phyloP scores from a whole-genome alignment of 2,113 vertebrate genomes.

The Motacilla tschutschensis region DNA sequence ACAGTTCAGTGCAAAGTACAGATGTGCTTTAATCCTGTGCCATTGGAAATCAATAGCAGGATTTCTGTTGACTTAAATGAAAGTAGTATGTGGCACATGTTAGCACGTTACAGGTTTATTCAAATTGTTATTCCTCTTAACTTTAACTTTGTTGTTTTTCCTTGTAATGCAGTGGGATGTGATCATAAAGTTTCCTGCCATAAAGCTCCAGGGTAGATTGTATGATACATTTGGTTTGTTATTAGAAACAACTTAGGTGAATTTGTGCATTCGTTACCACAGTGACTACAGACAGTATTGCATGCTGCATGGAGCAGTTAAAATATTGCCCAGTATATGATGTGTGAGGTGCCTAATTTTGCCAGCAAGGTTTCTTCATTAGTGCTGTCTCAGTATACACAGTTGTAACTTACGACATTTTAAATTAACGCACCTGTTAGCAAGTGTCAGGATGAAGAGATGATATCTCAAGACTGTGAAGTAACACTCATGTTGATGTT shows the following conservation, averaged over 20 bases:
- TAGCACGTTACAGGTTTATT: conserved; percentile 8
- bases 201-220: conserved; percentile 7
- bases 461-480: conserved; percentile 20
- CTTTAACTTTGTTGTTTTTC: neutral
- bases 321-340: neutral
- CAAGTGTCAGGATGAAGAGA: conserved; percentile 36
- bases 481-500: conserved; percentile 15
- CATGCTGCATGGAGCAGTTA: neutral
- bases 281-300: neutral
- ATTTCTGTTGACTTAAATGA: conserved; percentile 1
- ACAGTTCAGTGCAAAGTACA: neutral
- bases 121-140: neutral
- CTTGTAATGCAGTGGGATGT: neutral
- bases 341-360: neutral
- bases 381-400: neutral
- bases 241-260: conserved; percentile 12
- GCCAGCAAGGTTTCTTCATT: conserved; percentile 32
- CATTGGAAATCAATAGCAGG: neutral
- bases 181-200: conserved; percentile 17
- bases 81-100: neutral
- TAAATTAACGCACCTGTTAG: conserved; percentile 44
- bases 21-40: neutral
- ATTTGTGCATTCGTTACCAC: conserved; percentile 37
- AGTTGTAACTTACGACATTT: neutral
- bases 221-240: conserved; percentile 40